Base-by-base conservation (phyloP, 2,888 invertebrate species). In the Helicoverpa assulta region DNA sequence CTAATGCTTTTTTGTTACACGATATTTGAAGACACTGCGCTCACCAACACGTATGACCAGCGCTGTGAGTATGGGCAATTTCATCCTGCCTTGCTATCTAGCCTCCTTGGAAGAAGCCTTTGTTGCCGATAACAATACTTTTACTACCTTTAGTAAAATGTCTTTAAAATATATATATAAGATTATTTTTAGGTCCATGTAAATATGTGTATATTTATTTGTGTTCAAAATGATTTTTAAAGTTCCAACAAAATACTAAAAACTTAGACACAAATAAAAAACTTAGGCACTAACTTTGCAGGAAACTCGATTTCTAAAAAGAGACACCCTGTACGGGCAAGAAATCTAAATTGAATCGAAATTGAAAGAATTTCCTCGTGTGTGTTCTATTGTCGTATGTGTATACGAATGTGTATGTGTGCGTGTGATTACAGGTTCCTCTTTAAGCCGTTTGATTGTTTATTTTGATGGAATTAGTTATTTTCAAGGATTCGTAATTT, bases 331-430 rank as follows among this genome's bases (percentile, higher is more conserved):
- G 85, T 89, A 84, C 71, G 81, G 70, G 80, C 70, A 83, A 84
- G 86, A 82, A 86, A 87, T 90, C 91, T 90, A 91, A 91, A 91
- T 91, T 89, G 90, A 90, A 91, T 91, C 89, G 86, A 86, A 86
- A 90, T 90, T 86, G 89, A 84, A 87, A 85, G 86, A 85, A 85
- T 86, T 82, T 87, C 83, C 85, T 80, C 83, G 84, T 83, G 86
- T 85, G 85, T 82, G 70, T 55, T 40, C 82, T 73, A 83, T 85
- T 82, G 75, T 79, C 53, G 55, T 40, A 18, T 76, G 47, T 65
- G 33, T 33, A 57, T 47, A 55, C 43, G 29, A 0, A 18, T 2
- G 6, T 14, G 5, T 12, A 1, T 50, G 67, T 58, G 47, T 62
- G 66, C n/a, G 79, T 63, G 62, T 63, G 67, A 68, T 79, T 71